These are phyloP conservation scores for Lamellibrachia luymesi DNA, from an alignment of 1,140 invertebrate species.

Conservation along the genomic window DNA sequence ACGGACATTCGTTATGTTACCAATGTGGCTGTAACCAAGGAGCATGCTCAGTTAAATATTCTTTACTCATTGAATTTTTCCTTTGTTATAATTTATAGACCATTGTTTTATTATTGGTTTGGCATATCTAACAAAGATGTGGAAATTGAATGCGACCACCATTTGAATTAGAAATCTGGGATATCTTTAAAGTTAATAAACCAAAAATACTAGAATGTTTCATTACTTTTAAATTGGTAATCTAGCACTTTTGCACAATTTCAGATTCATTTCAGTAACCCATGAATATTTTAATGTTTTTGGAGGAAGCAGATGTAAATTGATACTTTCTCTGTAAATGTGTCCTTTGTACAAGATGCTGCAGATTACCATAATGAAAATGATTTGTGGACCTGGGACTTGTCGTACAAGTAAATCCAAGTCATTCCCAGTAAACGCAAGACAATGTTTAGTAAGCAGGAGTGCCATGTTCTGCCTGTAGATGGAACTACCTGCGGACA, in stretches of 20 bases:
- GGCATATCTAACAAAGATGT: no score
- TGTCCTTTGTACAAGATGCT: no score
- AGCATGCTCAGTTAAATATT: no score
- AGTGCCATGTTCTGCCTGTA: conserved; percentile 43
- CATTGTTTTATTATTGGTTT: no score
- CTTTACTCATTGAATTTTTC: no score
- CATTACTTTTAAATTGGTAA: neutral
- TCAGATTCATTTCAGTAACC: neutral
- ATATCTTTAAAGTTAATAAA: no score
- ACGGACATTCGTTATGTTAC: neutral
- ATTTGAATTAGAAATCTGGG: neutral
- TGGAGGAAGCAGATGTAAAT: neutral
- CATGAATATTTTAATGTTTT: conserved; percentile 8
- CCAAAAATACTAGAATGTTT: neutral
- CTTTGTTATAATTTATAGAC: no score
- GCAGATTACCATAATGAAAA: no score
- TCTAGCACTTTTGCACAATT: neutral
- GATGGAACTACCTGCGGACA: conserved; percentile 66
- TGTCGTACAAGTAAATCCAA: no score
- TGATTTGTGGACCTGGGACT: no score
- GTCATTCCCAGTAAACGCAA: neutral
- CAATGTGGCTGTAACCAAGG: no score
- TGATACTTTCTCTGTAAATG: no score
- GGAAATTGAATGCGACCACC: neutral
- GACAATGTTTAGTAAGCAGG: conserved; percentile 14